Base-by-base conservation (phyloP, 2,888 invertebrate genomes). In the Drepana falcataria region DNA sequence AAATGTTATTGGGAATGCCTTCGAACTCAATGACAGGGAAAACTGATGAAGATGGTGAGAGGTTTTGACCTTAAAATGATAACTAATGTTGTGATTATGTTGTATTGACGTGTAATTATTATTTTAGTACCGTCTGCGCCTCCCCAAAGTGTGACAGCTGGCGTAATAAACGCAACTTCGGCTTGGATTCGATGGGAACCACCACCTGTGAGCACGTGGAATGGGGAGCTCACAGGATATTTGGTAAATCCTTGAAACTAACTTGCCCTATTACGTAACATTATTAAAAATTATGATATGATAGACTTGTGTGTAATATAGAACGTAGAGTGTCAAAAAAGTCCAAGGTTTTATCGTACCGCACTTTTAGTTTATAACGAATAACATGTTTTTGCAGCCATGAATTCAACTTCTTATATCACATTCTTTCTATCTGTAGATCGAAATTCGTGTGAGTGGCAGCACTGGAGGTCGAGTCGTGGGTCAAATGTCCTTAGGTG, bases 21-120 rank as follows among this genome's bases (percentile, higher is more conserved):
- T 98, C 97, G 54, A 99, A 98, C 89, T 96, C 96, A 4, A 95
- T 96, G 87, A 92, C 95, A 9, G 96, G 96, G 35, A 94, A 94
- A 64, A 98, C 98, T 0, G 92, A 95, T 59, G 97, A 98, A 88
- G 98, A 98, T 81, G 94, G 93, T 93, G 75, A 87, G 86, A 21
- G 57, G 48, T 47, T 48, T 55, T 40, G 55, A 52, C 40, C 48
- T 49, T 49, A 34, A 48, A 48, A 49, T 34, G 55, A 55, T 48
- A 47, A 57, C 56, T 55, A 57, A 58, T 56, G 62, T 48, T 44
- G 48, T 48, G 48, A 49, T 53, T 44, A 9, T 9, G 35, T 55
- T 47, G 60, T 66, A 59, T 65, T 66, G 33, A 37, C 37, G 47
- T 37, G 44, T 60, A 52, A 63, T 65, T 91, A 64, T 85, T 92